A percentile compares a stretch with the other conserved stretches of the same genome.
Evolutionary conservation across 2,888 invertebrate genomes (phyloP).

Genomic region (Stramonita haemastoma): DNA sequence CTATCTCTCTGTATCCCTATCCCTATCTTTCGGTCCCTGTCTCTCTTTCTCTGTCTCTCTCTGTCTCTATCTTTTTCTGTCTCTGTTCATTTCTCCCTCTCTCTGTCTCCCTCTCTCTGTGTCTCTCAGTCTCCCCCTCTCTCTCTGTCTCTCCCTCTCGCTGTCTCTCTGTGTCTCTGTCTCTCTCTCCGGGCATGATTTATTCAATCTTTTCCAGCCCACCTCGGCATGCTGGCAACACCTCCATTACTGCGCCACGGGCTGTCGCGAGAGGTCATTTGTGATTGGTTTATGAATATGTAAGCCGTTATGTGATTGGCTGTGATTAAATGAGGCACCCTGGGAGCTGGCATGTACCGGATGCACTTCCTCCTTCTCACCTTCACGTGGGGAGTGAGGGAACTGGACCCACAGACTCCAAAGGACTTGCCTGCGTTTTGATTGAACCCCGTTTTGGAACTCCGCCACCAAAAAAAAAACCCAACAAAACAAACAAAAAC

Average conservation of each 20-base stretch:
- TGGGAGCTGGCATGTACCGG: constrained; percentile 6
- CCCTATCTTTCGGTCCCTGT: no score
- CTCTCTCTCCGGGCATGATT: not conserved
- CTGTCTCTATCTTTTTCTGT: no score
- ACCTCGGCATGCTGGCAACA: not conserved
- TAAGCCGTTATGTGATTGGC: constrained; percentile 36
- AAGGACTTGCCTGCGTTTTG: not conserved
- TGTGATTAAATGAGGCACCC: constrained; percentile 26
- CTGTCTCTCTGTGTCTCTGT: not conserved
- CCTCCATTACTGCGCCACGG: not conserved
- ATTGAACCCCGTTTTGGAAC: not conserved
- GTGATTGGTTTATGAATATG: constrained; percentile 38
- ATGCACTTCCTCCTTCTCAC: constrained; percentile 16
- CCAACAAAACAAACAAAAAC: not conserved
- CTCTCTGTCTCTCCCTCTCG: no score
- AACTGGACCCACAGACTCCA: not conserved
- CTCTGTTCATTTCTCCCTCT: no score
- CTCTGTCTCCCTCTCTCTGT: no score
- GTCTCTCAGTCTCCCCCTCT: not conserved
- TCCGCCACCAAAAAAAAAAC: not conserved
- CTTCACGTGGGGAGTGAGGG: not conserved
- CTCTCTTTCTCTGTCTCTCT: no score
- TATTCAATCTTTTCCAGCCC: constrained; percentile 25
- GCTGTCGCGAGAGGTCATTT: constrained; percentile 38
- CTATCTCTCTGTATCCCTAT: no score